Conservation (phyloP, 2,797 vertebrate genomes). For the Distichodus sexfasciatus region DNA sequence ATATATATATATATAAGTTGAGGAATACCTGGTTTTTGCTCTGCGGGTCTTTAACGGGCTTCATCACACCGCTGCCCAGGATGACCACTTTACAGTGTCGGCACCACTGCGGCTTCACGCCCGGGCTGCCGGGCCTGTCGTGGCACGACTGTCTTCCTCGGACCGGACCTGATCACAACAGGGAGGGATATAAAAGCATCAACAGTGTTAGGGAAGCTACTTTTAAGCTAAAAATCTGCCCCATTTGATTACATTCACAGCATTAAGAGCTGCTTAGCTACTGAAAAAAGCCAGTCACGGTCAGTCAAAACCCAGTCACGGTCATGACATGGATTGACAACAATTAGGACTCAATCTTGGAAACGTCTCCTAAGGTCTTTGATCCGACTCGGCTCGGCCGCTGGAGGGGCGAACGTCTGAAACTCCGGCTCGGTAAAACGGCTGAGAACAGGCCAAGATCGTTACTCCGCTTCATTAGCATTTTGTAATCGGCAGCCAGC, state of each 20-base stretch:
- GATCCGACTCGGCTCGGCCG: slow-evolving; percentile 32
- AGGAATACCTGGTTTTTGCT: slow-evolving; percentile 70
- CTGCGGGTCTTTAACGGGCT: slow-evolving; percentile 81
- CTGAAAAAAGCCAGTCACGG: too few relatives aligned
- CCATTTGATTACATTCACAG: too few relatives aligned
- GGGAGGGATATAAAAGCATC: not conserved
- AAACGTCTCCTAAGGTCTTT: slow-evolving; percentile 9
- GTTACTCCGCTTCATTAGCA: slow-evolving; percentile 51
- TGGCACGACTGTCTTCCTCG: slow-evolving; percentile 73
- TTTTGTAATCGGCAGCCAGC: slow-evolving; percentile 34
- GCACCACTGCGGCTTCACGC: slow-evolving; percentile 89
- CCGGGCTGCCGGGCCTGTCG: slow-evolving; percentile 68
- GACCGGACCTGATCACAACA: slow-evolving; percentile 66
- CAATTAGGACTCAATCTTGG: too few relatives aligned
- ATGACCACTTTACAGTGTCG: slow-evolving; percentile 96
- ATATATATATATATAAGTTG: not conserved
- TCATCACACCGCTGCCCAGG: slow-evolving; percentile 90
- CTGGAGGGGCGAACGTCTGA: slow-evolving; percentile 38
- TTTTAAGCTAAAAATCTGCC: too few relatives aligned
- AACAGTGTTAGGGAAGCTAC: too few relatives aligned
- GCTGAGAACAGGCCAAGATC: slow-evolving; percentile 30
- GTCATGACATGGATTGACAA: too few relatives aligned
- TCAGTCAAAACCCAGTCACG: too few relatives aligned
- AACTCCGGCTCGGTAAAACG: slow-evolving; percentile 28
- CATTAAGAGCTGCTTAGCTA: too few relatives aligned